Evolutionary conservation across 2,797 vertebrate genomes (phyloP).

Genomic region (Antennarius maculatus): DNA sequence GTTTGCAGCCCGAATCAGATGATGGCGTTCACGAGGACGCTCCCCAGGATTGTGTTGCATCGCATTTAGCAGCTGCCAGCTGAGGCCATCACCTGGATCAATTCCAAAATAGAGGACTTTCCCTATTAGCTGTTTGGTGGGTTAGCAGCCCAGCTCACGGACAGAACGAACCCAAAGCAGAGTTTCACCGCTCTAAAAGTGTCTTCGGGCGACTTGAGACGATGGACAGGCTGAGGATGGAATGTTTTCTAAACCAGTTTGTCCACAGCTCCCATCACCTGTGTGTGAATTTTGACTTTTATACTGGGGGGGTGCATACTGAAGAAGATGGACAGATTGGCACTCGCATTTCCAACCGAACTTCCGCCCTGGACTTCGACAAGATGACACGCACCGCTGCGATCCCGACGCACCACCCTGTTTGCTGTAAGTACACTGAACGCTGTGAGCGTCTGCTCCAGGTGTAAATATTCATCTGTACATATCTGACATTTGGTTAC

Average conservation of each 20-base stretch:
- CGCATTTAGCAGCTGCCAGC: not conserved
- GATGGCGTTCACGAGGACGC: too few relatives aligned
- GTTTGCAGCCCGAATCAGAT: too few relatives aligned
- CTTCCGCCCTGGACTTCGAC: conserved; percentile 23
- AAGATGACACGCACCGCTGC: conserved; percentile 1
- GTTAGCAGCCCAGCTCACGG: conserved; percentile 9
- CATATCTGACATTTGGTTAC: conserved; percentile 51
- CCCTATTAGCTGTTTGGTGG: conserved; percentile 25
- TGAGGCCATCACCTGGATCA: not conserved
- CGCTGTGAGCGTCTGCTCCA: conserved; percentile 29
- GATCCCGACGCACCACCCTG: conserved; percentile 13
- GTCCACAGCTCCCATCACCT: conserved; percentile 20
- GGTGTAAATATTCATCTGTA: conserved; percentile 68
- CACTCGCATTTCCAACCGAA: conserved; percentile 13
- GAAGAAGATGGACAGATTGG: conserved; percentile 5
- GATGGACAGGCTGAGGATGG: conserved; percentile 5
- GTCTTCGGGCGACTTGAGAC: conserved; percentile 17
- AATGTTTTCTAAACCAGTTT: conserved; percentile 56
- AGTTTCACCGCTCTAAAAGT: conserved; percentile 25
- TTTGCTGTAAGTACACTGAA: conserved; percentile 35
- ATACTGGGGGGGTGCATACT: conserved; percentile 16
- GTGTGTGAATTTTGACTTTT: conserved; percentile 53
- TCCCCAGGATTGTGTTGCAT: not conserved
- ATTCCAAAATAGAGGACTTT: not conserved
- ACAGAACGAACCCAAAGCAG: conserved; percentile 14